These are phyloP conservation scores for Festucalex cinctus DNA, from an alignment of 2,113 vertebrate species.

Conservation along the genomic window DNA sequence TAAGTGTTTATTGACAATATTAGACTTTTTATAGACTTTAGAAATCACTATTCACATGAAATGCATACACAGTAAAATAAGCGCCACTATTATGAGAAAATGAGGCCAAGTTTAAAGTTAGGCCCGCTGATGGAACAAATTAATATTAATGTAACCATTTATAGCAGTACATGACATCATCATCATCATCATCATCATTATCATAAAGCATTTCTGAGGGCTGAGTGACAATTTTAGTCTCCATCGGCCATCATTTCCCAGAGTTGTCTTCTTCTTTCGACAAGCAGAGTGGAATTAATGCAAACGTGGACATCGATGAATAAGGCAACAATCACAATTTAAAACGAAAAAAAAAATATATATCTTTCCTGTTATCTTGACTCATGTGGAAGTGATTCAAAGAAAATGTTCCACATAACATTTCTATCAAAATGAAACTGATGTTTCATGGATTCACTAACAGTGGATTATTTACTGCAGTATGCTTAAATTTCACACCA, in stretches of 20 bases:
- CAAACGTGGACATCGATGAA: constrained; percentile 49
- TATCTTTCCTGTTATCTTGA: constrained; percentile 51
- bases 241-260: constrained; percentile 36
- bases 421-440: constrained; percentile 47
- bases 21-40: constrained; percentile 65
- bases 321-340: constrained; percentile 70
- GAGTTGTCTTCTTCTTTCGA: constrained; percentile 25
- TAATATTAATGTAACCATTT: constrained; percentile 22
- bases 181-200: constrained; percentile 16
- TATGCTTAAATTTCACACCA: constrained; percentile 31
- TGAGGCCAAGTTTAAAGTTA: constrained; percentile 31
- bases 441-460: background rate
- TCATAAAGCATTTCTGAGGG: constrained; percentile 30
- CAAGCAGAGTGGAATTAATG: constrained; percentile 45
- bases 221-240: constrained; percentile 29
- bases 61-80: constrained; percentile 62
- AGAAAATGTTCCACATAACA: constrained; percentile 61
- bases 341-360: constrained; percentile 16
- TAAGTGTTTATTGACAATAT: constrained; percentile 71
- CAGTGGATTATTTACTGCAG: constrained; percentile 12
- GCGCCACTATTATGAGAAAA: constrained; percentile 43
- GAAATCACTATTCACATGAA: constrained; percentile 70
- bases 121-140: constrained; percentile 33
- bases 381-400: constrained; percentile 63
- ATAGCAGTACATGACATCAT: constrained; percentile 8